These are phyloP conservation scores for Caenorhabditis doughertyi DNA, from an alignment of 2,888 invertebrate species.

Conservation along the genomic window DNA sequence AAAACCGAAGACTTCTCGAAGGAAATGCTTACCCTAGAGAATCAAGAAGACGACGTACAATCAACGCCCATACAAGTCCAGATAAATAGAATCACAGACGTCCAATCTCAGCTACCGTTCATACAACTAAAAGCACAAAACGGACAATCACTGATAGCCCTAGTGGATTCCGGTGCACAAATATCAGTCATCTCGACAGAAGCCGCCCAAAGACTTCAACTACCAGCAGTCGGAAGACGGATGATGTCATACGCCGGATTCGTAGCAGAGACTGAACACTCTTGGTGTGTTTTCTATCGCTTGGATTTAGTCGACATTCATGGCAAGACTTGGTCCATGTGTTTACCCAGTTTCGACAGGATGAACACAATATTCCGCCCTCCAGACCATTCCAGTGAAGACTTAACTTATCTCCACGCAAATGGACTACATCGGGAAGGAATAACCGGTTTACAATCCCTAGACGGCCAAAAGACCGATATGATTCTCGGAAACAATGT, in stretches of 20 bases:
- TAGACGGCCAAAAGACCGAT: conserved; percentile 1
- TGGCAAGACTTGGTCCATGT: background rate
- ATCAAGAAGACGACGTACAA: background rate
- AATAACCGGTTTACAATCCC: background rate
- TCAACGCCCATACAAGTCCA: background rate
- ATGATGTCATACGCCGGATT: background rate
- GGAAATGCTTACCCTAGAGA: background rate
- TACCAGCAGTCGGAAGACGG: background rate
- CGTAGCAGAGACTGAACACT: background rate
- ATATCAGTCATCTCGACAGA: background rate
- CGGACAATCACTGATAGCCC: background rate
- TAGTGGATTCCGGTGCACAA: background rate
- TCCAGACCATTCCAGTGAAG: background rate
- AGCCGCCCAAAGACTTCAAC: background rate
- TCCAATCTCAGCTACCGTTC: conserved; percentile 10
- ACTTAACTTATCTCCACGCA: background rate
- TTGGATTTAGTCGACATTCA: background rate
- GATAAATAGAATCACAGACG: background rate
- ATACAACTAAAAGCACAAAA: background rate
- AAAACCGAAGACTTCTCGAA: background rate
- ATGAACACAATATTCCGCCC: background rate
- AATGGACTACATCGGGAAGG: background rate
- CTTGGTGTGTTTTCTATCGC: background rate
- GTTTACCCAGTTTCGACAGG: background rate
- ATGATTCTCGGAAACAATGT: conserved; percentile 11